phyloP scores from a whole-genome alignment of 2,888 invertebrate genomes.

The Eupithecia inturbata region DNA sequence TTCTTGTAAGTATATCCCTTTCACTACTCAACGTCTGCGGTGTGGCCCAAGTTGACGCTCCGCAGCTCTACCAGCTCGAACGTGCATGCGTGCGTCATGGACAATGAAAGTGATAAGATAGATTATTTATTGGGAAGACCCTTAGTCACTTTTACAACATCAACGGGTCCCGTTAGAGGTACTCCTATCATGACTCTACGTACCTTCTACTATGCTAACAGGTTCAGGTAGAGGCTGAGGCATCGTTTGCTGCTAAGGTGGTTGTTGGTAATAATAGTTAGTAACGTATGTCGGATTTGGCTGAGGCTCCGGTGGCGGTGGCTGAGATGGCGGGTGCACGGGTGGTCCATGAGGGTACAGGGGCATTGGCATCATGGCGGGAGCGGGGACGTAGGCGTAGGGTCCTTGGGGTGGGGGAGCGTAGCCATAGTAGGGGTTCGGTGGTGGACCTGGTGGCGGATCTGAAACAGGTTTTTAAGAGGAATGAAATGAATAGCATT shows the following conservation, averaged over 20 bases:
- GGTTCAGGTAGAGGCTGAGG: conserved; percentile 15
- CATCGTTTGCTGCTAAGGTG: conserved; percentile 53
- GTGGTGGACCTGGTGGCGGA: conserved; percentile 56
- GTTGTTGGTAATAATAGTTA: conserved; percentile 66
- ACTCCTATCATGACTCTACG: not conserved
- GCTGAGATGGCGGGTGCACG: conserved; percentile 46
- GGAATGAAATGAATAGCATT: not conserved
- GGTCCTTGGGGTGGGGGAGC: conserved; percentile 48
- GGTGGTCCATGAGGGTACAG: conserved; percentile 50
- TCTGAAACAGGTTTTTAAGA: conserved; percentile 48
- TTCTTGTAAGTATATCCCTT: not conserved
- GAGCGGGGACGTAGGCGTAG: conserved; percentile 67
- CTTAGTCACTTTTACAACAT: too few relatives aligned
- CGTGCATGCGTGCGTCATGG: not conserved
- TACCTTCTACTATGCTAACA: conserved; percentile 9
- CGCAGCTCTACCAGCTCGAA: not conserved
- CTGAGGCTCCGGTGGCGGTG: conserved; percentile 18
- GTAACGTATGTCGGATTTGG: conserved; percentile 62
- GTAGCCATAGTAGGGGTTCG: conserved; percentile 44
- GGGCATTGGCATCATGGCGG: conserved; percentile 71
- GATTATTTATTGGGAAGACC: not conserved
- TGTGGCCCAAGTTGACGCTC: not conserved
- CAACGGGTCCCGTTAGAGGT: not conserved
- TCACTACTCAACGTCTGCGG: not conserved
- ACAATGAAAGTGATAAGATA: not conserved